Conservation (phyloP, 2,113 vertebrate species). For the Strix aluco region DNA sequence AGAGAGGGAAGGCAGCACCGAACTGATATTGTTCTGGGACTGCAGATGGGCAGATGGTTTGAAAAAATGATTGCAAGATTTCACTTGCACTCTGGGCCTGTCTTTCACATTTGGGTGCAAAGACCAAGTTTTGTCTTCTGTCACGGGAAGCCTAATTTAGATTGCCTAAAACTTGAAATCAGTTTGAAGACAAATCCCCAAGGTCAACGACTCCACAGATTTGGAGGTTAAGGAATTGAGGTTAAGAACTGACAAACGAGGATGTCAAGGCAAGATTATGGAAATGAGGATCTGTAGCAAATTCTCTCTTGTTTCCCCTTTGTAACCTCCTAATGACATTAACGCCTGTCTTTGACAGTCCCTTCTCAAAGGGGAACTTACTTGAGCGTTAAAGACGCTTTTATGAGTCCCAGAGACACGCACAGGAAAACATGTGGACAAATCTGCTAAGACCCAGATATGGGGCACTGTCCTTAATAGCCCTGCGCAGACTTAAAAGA, state of each 20-base stretch:
- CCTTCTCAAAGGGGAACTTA: constrained; percentile 29
- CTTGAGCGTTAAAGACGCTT: constrained; percentile 33
- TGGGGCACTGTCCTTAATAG: constrained; percentile 52
- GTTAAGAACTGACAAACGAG: constrained; percentile 69
- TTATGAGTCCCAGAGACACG: constrained; percentile 26
- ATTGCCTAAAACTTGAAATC: constrained; percentile 56
- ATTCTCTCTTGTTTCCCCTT: constrained; percentile 60
- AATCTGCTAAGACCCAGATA: constrained; percentile 62
- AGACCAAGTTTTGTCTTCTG: constrained; percentile 63
- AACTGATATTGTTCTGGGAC: constrained; percentile 61
- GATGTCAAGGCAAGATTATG: constrained; percentile 62
- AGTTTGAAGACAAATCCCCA: constrained; percentile 63
- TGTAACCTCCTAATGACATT: constrained; percentile 70
- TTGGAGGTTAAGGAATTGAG: constrained; percentile 67
- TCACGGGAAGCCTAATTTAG: constrained; percentile 46
- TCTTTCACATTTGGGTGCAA: constrained; percentile 70
- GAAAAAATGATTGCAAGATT: constrained; percentile 65
- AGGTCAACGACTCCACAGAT: constrained; percentile 49
- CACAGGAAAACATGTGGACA: constrained; percentile 7
- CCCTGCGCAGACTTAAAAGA: neutral
- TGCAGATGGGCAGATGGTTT: constrained; percentile 67
- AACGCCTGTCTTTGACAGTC: constrained; percentile 32
- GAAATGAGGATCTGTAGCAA: constrained; percentile 66
- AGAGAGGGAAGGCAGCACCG: constrained; percentile 32
- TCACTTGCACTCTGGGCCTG: constrained; percentile 65